These are phyloP conservation scores for Neodiprion fabricii DNA, from an alignment of 1,140 invertebrate species.

Conservation along the genomic window DNA sequence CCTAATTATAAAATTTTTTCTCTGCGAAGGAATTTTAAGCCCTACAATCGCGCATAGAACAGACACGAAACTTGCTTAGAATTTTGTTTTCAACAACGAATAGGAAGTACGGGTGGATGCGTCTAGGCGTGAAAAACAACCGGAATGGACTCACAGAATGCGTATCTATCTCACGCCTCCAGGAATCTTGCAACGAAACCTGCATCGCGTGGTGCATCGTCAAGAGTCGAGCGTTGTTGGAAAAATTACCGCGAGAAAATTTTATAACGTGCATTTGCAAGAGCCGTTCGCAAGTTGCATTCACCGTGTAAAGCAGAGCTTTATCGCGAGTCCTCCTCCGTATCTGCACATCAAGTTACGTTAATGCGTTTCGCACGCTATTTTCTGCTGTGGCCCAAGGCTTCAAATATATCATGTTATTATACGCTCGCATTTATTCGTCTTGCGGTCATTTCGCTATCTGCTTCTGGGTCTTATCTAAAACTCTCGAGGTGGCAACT, in stretches of 20 bases:
- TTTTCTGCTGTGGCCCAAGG: no score
- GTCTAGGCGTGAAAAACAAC: background rate
- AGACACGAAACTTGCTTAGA: no score
- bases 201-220: background rate
- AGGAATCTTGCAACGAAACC: no score
- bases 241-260: background rate
- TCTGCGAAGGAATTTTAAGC: background rate
- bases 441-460: no score
- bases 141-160: background rate
- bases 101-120: background rate
- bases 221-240: background rate
- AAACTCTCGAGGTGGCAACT: no score
- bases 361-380: background rate
- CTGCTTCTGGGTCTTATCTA: no score
- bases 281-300: background rate
- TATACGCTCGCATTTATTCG: no score
- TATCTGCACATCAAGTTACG: background rate
- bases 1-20: background rate
- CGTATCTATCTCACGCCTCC: no score
- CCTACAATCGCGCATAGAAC: no score
- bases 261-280: no score
- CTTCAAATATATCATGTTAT: no score
- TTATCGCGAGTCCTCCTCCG: background rate
- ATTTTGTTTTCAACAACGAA: background rate
- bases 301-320: background rate